Evolutionary conservation across 2,888 invertebrate species (phyloP), one percentile per base, ranked within the genome.

Genomic region (Synanthedon myopaeformis): DNA sequence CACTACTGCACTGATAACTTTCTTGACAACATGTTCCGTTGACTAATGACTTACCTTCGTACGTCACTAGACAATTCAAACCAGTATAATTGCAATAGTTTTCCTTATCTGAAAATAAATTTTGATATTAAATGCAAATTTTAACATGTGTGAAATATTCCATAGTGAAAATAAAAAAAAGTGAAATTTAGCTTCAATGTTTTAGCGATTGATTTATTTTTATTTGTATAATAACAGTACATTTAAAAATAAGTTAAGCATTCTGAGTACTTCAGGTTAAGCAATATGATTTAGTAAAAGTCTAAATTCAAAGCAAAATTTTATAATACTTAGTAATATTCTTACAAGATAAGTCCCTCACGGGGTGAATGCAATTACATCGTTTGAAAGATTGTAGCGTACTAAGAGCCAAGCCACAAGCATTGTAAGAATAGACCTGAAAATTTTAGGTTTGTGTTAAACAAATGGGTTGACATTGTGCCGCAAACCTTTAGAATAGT

Each of bases 11-110:
- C 8, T 10, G 8, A 35, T 35, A 35, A 35, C 8, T 35, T 6
- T 35, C 10, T 35, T 35, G 6, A 35, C 35, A 35, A 35, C 35
- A 35, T 35, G 35, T 35, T 35, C 35, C 35, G 35, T 10, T 51
- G 35, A 35, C 42, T 13, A 4, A 17, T 8, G 41, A 51, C 52
- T 48, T 57, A 64, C 63, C 59, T 50, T 55, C 55, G 58, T 85
- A 66, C 17, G 73, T 63, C 55, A 75, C 76, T 41, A 89, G 59
- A 57, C 89, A 89, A 51, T 79, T 69, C 23, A 89, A 63, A 5
- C 91, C 91, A 1, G 83, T 79, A 41, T 88, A 85, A 59, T 89
- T 87, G 65, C 91, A 91, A 49, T 80, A 85, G n/a, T 75, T 63
- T 1, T 81, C 66, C 41, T 67, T 59, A 55, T 86, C 90, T 90